Evolutionary conservation across 2,888 invertebrate genomes (phyloP).

Genomic region (Mesorhabditis spiculigera): DNA sequence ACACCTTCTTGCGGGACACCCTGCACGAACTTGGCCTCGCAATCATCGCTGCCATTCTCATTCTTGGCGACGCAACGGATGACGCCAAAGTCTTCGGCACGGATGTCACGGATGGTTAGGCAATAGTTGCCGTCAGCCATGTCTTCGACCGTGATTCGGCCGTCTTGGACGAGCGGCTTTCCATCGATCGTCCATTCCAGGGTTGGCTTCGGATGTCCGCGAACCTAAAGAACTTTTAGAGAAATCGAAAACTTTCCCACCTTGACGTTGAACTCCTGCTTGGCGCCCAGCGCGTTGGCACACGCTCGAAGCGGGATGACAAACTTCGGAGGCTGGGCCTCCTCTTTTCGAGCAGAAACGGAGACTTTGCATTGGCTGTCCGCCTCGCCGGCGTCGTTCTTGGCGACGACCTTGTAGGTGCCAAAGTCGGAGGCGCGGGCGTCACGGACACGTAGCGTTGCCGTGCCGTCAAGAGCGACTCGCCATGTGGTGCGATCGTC

Average conservation of each 20-base stretch:
- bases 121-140: conserved; percentile 70
- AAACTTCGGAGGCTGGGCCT: conserved; percentile 57
- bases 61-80: conserved; percentile 67
- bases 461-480: conserved; percentile 50
- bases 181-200: conserved; percentile 60
- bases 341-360: conserved; percentile 42
- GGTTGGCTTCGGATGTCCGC: conserved; percentile 60
- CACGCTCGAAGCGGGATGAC: conserved; percentile 57
- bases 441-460: conserved; percentile 48
- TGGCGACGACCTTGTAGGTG: conserved; percentile 45
- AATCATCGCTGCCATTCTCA: conserved; percentile 73
- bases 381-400: conserved; percentile 41
- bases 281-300: conserved; percentile 70
- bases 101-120: conserved; percentile 75
- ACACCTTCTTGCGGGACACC: conserved; percentile 19
- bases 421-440: conserved; percentile 51
- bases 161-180: conserved; percentile 34
- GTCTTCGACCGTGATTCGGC: conserved; percentile 61
- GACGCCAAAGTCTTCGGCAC: conserved; percentile 71
- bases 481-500: conserved; percentile 50
- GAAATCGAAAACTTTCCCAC: too few species aligned
- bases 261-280: conserved; percentile 65
- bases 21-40: conserved; percentile 38
- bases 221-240: conserved; percentile 29
- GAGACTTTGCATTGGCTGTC: conserved; percentile 37